phyloP scores from a whole-genome alignment of 2,888 invertebrate genomes.

The Alloscopus bannaensis region DNA sequence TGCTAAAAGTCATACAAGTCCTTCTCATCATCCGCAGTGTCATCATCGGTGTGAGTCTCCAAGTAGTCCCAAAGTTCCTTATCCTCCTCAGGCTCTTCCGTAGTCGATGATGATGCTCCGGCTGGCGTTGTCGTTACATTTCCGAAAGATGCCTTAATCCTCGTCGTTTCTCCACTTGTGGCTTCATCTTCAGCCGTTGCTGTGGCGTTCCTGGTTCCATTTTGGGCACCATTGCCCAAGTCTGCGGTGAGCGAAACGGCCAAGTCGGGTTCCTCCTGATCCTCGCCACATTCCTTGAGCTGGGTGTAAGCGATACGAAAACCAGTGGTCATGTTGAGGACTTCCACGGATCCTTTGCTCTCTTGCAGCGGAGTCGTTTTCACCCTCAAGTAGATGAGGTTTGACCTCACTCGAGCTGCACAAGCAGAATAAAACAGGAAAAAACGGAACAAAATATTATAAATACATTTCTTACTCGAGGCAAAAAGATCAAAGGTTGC shows the following conservation, averaged over 20 bases:
- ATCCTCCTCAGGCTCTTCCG: slow-evolving; percentile 53
- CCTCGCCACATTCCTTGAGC: slow-evolving; percentile 59
- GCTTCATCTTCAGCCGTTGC: too few species aligned
- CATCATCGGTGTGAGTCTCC: slow-evolving; percentile 51
- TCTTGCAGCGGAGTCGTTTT: slow-evolving; percentile 65
- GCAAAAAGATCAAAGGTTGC: too few species aligned
- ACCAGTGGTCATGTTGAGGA: slow-evolving; percentile 64
- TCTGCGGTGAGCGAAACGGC: too few species aligned
- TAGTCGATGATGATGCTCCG: too few species aligned
- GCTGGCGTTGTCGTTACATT: too few species aligned
- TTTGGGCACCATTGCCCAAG: too few species aligned
- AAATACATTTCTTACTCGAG: slow-evolving; percentile 1
- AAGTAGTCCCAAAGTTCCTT: slow-evolving; percentile 71
- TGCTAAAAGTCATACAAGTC: slow-evolving; percentile 68
- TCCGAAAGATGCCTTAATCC: too few species aligned
- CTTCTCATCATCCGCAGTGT: slow-evolving; percentile 63
- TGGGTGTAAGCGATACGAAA: slow-evolving; percentile 70
- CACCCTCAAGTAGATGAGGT: slow-evolving; percentile 63
- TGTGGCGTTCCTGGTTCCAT: too few species aligned
- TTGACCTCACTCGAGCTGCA: slow-evolving; percentile 68
- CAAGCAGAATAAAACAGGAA: slow-evolving; percentile 2
- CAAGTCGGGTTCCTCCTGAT: slow-evolving; percentile 61
- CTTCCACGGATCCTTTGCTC: slow-evolving; percentile 54
- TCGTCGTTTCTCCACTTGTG: too few species aligned
- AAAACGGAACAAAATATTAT: not conserved